Evolutionary conservation across 1,140 invertebrate genomes (phyloP).

Genomic region (Apis mellifera): Amel_HAv3.1 CM009931.2:9285001-9285500

Average conservation of each 20-base stretch:
- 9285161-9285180: constrained; percentile 61
- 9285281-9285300: neutral
- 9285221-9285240: constrained; percentile 26
- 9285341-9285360: no score
- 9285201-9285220: constrained; percentile 16
- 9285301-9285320: no score
- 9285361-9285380: no score
- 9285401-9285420: no score
- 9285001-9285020: no score
- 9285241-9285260: constrained; percentile 2
- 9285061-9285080: neutral
- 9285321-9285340: neutral
- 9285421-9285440: no score
- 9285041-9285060: no score
- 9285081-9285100: constrained; percentile 65
- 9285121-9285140: constrained; percentile 61
- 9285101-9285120: constrained; percentile 76
- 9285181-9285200: constrained; percentile 38
- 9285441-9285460: no score
- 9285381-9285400: no score
- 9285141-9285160: constrained; percentile 77
- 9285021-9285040: no score
- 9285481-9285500: no score
- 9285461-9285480: no score
- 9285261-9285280: constrained; percentile 3